Evolutionary conservation across 2,113 vertebrate genomes (phyloP).

Genomic region (Abramis brama): DNA sequence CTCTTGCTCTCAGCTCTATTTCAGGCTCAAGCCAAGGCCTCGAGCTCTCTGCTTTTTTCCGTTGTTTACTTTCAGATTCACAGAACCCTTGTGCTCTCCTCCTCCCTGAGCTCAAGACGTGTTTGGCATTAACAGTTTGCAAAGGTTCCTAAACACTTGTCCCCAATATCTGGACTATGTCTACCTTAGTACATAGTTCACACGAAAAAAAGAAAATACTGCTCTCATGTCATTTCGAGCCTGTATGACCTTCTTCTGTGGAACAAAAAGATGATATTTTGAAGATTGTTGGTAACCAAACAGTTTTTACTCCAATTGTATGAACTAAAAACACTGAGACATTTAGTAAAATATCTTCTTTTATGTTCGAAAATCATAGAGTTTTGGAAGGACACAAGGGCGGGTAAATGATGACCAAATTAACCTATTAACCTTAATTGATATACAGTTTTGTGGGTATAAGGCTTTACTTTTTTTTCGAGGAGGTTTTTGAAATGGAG

Average conservation of each 20-base stretch:
- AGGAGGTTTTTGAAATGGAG: not conserved
- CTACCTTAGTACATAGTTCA: not conserved
- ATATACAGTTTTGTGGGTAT: not conserved
- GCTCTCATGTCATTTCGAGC: not conserved
- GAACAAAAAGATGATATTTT: too few relatives aligned
- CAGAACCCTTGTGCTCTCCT: conserved; percentile 8
- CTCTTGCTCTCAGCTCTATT: conserved; percentile 29
- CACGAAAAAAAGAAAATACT: not conserved
- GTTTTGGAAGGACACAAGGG: not conserved
- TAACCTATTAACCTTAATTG: not conserved
- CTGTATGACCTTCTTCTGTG: not conserved
- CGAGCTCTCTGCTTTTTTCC: conserved; percentile 24
- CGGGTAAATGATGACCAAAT: not conserved
- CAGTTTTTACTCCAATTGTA: too few relatives aligned
- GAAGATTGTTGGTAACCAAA: too few relatives aligned
- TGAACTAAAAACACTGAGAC: too few relatives aligned
- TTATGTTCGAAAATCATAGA: not conserved
- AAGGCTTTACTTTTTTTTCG: too few relatives aligned
- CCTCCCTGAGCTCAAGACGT: conserved; percentile 1
- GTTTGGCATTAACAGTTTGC: conserved; percentile 5
- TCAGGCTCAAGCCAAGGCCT: conserved; percentile 36
- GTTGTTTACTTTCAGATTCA: conserved; percentile 50
- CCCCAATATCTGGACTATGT: not conserved
- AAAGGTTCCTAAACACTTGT: conserved; percentile 6
- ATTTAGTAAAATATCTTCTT: not conserved